These are phyloP conservation scores for Anthopleura xanthogrammica DNA, from an alignment of 92 coral and sea anemone genomes.

Conservation along the genomic window DNA sequence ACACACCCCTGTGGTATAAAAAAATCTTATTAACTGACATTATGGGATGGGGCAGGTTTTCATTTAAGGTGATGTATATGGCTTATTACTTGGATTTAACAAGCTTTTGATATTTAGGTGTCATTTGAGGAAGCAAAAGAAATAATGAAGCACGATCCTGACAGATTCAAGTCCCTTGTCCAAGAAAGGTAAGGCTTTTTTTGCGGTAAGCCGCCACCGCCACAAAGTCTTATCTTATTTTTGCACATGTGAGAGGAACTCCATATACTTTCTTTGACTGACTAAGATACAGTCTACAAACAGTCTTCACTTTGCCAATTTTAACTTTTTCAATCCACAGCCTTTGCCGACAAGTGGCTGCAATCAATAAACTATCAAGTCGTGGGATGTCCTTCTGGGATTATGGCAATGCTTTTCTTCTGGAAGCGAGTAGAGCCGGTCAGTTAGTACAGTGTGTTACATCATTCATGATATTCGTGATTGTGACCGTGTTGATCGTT, in stretches of 20 bases:
- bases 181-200: conserved; percentile 70
- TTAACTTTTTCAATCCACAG: conserved; percentile 26
- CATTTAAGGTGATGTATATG: not conserved
- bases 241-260: not conserved
- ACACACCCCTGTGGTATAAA: too few relatives aligned
- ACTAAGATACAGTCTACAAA: too few relatives aligned
- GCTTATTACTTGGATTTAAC: not conserved
- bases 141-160: conserved; percentile 82
- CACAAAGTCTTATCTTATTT: too few relatives aligned
- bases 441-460: not conserved
- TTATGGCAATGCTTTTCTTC: conserved; percentile 94
- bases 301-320: not conserved
- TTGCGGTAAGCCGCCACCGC: not conserved
- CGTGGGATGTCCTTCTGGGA: conserved; percentile 98
- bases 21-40: too few relatives aligned
- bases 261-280: too few relatives aligned
- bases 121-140: conserved; percentile 89
- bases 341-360: conserved; percentile 83
- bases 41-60: too few relatives aligned
- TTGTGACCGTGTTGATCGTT: not conserved
- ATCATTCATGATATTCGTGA: not conserved
- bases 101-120: conserved; percentile 36
- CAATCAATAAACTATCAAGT: conserved; percentile 71
- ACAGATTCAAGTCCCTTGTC: conserved; percentile 73
- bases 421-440: conserved; percentile 98